Base-by-base conservation (phyloP, 2,797 vertebrate species). In the Sebastes hopkinsi region DNA sequence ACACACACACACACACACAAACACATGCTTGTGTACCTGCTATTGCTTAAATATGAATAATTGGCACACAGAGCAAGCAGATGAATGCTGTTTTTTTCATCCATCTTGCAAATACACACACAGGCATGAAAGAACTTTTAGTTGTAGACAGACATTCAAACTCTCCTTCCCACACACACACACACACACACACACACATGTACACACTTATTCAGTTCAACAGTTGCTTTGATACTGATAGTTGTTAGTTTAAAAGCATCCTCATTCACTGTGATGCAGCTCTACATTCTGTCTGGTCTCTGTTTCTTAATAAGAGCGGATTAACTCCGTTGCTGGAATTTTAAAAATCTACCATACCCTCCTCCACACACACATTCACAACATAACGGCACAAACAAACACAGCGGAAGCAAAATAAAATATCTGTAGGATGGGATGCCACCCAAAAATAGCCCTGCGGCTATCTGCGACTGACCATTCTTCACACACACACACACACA, bases 11-110 rank as follows among this genome's bases (percentile, higher is more conserved):
- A 46, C 23, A 52, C 16, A 56, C 36, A 71, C 27, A 72, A 58
- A 67, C 64, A 71, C 60, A 52, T 11, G 20, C 66, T 13, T 77
- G 62, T 70, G 72, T 56, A 76, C 59, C 50, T 67, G 72, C 65
- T 66, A 25, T 77, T 82, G 67, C 70, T 77, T 80, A 76, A 86
- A 84, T 73, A 80, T 79, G 72, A 87, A 77, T 80, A 86, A 92
- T 90, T 90, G 84, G 67, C 72, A 75, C 32, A 27, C 30, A 30
- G 27, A 54, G 29, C 42, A 66, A 85, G 72, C 27, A 13, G 56
- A 85, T 80, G 52, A 79, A 74, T 73, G 66, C 58, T 16, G 18
- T 4, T 67, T n/a, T 58, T 55, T 72, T 25, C 22, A 16, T 42
- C 16, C 29, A 38, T 67, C 29, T 79, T 62, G 8, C 36, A 67